A percentile compares a stretch with the other conserved stretches of the same genome.
Evolutionary conservation across 2,888 invertebrate species (phyloP).

Genomic region (Chelonus formosanus): DNA sequence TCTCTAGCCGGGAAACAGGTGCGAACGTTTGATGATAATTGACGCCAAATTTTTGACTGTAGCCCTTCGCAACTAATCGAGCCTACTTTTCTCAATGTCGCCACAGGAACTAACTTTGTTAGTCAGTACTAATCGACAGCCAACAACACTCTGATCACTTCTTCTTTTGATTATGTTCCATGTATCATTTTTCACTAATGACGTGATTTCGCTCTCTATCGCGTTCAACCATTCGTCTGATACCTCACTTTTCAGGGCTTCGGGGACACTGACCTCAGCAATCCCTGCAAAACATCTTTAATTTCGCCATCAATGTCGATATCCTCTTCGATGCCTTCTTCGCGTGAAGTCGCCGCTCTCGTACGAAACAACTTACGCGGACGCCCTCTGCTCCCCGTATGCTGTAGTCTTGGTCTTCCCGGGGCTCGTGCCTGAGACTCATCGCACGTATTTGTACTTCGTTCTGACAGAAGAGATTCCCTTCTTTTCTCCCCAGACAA

Average conservation of each 20-base stretch:
- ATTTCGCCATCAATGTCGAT: not conserved
- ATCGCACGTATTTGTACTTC: not conserved
- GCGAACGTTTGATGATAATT: conserved; percentile 25
- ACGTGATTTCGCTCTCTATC: conserved; percentile 21
- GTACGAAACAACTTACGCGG: not conserved
- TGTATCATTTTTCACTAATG: conserved; percentile 25
- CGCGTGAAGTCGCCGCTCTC: too few relatives aligned
- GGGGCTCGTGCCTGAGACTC: not conserved
- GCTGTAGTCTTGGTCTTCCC: conserved; percentile 4
- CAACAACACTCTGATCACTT: conserved; percentile 11
- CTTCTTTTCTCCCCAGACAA: not conserved
- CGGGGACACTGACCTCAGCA: conserved; percentile 23
- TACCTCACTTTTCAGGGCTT: conserved; percentile 25
- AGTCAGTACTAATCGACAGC: conserved; percentile 25
- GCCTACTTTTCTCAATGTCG: conserved; percentile 22
- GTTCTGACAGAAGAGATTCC: not conserved
- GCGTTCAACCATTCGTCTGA: conserved; percentile 31
- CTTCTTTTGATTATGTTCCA: conserved; percentile 22
- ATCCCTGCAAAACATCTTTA: conserved; percentile 11
- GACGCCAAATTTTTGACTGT: conserved; percentile 25
- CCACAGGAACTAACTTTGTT: conserved; percentile 27
- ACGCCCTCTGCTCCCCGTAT: conserved; percentile 1
- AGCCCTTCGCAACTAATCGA: conserved; percentile 23
- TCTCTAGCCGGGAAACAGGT: conserved; percentile 25
- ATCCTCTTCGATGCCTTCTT: too few relatives aligned